A percentile compares a stretch with the other conserved stretches of the same genome.
These are phyloP conservation scores for Acrossocheilus fasciatus DNA, from an alignment of 2,797 vertebrate genomes.

Conservation along the genomic window DNA sequence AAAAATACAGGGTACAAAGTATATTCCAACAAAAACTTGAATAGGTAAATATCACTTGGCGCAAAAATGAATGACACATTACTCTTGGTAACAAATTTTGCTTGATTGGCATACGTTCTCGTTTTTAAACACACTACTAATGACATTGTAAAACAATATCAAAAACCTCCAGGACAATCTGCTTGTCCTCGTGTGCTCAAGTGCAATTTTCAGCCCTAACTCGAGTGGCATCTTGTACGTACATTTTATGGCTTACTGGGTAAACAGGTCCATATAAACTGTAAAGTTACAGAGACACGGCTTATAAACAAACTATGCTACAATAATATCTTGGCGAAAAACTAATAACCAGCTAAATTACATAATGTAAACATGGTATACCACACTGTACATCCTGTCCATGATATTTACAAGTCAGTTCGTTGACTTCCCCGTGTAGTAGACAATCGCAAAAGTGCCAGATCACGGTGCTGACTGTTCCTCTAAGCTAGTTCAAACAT, in stretches of 20 bases:
- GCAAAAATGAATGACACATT: conserved; percentile 59
- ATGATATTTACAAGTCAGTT: conserved; percentile 89
- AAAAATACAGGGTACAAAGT: conserved; percentile 60
- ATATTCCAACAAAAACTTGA: conserved; percentile 51
- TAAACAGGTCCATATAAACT: conserved; percentile 85
- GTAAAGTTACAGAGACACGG: conserved; percentile 80
- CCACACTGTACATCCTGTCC: conserved; percentile 88
- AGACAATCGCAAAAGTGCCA: conserved; percentile 78
- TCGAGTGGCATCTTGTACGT: conserved; percentile 78
- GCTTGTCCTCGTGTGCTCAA: conserved; percentile 72
- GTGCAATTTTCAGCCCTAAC: conserved; percentile 82
- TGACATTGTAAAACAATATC: conserved; percentile 62
- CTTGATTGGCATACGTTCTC: conserved; percentile 73
- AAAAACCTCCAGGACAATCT: conserved; percentile 53
- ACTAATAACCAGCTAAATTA: conserved; percentile 83
- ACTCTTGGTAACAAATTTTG: conserved; percentile 53
- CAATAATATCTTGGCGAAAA: conserved; percentile 85
- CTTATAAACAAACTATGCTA: conserved; percentile 80
- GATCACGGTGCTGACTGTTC: conserved; percentile 71
- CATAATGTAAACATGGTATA: conserved; percentile 95
- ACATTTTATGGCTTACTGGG: conserved; percentile 88
- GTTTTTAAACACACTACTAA: conserved; percentile 58
- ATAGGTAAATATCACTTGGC: conserved; percentile 46
- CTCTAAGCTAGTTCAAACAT: conserved; percentile 69
- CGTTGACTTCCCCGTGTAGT: conserved; percentile 70